phyloP scores from a whole-genome alignment of 2,888 invertebrate species.

The Eupithecia insigniata region DNA sequence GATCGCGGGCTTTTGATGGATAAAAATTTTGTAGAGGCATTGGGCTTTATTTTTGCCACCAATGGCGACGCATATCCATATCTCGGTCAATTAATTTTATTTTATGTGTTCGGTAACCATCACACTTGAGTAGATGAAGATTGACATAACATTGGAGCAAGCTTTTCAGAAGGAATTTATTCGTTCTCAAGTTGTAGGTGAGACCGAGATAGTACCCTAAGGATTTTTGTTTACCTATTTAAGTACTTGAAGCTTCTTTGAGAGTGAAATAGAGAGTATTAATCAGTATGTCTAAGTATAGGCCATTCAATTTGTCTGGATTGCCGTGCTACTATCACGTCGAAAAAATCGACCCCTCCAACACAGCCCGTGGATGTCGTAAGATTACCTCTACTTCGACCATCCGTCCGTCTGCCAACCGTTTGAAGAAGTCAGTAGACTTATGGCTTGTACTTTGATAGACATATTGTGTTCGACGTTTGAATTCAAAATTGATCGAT shows the following conservation, averaged over 20 bases:
- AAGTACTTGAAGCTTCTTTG: neutral
- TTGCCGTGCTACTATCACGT: too few relatives aligned
- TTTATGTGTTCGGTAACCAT: neutral
- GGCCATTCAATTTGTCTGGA: too few relatives aligned
- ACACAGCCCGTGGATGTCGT: too few relatives aligned
- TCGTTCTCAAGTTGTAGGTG: too few relatives aligned
- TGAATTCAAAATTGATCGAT: neutral
- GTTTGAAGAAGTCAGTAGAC: too few relatives aligned
- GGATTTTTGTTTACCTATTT: neutral
- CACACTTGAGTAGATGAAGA: neutral
- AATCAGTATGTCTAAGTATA: too few relatives aligned
- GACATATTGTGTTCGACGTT: neutral
- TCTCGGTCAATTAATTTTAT: neutral
- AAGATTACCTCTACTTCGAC: too few relatives aligned
- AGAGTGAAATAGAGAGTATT: neutral
- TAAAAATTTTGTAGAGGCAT: constrained; percentile 21
- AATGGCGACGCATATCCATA: neutral
- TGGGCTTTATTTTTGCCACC: constrained; percentile 2
- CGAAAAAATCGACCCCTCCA: too few relatives aligned
- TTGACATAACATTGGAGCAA: neutral
- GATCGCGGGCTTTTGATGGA: constrained; percentile 22
- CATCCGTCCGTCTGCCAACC: too few relatives aligned
- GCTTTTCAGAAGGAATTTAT: neutral
- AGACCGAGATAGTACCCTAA: neutral
- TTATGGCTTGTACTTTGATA: neutral